Conservation (phyloP, 2,113 vertebrate genomes). For the Paraplagusia blochii region DNA sequence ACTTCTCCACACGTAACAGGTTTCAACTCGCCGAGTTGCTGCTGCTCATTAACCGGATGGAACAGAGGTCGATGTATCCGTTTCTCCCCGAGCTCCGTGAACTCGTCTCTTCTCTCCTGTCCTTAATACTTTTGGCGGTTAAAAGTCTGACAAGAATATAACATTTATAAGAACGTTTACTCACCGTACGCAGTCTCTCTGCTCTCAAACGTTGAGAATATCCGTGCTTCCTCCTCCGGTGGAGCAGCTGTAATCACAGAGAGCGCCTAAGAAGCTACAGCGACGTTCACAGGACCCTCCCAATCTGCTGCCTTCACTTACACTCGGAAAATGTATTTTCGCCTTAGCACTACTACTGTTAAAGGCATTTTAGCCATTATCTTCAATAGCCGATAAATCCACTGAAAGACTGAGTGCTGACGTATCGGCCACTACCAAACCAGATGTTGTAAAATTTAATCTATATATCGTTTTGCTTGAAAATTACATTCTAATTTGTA, state of each 20-base stretch:
- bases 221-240: constrained; percentile 33
- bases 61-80: constrained; percentile 11
- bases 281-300: constrained; percentile 52
- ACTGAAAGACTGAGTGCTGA: no score
- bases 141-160: rapidly evolving
- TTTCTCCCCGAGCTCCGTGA: constrained; percentile 23
- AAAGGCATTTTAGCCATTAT: background rate
- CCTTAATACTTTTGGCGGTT: rapidly evolving
- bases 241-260: constrained; percentile 54
- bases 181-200: constrained; percentile 52
- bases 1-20: constrained; percentile 52
- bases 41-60: constrained; percentile 16
- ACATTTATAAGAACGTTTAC: background rate
- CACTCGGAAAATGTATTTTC: background rate
- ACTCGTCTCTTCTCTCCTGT: constrained; percentile 13
- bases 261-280: constrained; percentile 26
- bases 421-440: no score
- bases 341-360: no score
- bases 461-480: no score
- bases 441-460: no score
- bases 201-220: constrained; percentile 23
- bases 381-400: background rate
- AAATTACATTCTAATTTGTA: no score
- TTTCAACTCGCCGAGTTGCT: constrained; percentile 38
- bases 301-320: constrained; percentile 36